Base-by-base conservation (phyloP, 2,888 invertebrate species). In the Lepidochrysops patricia region DNA sequence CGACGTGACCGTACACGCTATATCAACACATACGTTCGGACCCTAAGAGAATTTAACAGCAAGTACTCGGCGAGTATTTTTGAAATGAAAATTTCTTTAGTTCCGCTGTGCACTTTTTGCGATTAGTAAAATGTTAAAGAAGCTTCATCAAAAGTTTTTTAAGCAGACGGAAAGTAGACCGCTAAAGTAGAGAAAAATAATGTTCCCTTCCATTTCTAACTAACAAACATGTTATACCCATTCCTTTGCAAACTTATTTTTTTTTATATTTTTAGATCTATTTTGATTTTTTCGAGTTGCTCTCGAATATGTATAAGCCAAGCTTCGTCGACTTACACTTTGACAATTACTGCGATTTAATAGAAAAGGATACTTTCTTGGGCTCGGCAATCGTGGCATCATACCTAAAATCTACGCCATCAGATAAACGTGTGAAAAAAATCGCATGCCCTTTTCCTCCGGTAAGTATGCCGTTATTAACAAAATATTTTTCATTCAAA, bases 281-380 rank as follows among this genome's bases (percentile, higher is more conserved):
- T n/a, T 35, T 61, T 9, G 27, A 34, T 29, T 59, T 59, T 19
- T 63, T 59, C 54, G 37, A 63, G 59, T 12, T 59, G 7, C 54
- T 63, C 2, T 59, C 61, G 0, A 63, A 61, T 27, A 54, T 57
- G 4, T 63, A 63, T 15, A 63, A 63, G 49, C 54, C 57, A 7
- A 63, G 59, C 15, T 63, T 63, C n/a, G 59, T 63, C 4, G 60
- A 57, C n/a, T 13, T 61, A 15, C 57, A 57, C 9, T 35, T 54
- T 5, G 29, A 5, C 2, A 52, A 52, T 23, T 35, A 26, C 25
- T 59, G 59, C 19, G 35, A 59, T 3, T 35, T 59, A 3, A 12
- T 59, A 19, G 27, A 52, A 12, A 37, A 59, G 15, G 59, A 59
- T 13, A 25, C 52, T 6, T 54, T 54, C 29, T 7, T 54, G 19